These are phyloP conservation scores for Habroteleia sp. DNA, from an alignment of 2,888 invertebrate species.

Conservation along the genomic window DNA sequence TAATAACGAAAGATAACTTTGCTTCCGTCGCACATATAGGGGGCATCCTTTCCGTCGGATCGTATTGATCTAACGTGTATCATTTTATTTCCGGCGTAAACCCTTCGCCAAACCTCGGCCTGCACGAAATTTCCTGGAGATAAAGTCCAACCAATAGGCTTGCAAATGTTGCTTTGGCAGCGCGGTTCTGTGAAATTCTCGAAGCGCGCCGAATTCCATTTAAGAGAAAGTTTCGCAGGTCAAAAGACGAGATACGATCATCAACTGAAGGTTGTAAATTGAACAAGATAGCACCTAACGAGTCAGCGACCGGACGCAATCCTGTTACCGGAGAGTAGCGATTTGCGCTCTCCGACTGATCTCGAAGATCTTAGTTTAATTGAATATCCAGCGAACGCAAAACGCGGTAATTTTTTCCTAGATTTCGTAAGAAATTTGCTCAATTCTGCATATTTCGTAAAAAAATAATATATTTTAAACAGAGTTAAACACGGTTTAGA, in stretches of 20 bases:
- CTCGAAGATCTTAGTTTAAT: conserved; percentile 24
- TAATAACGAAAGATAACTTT: neutral
- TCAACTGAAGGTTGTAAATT: conserved; percentile 66
- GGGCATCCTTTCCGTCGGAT: conserved; percentile 11
- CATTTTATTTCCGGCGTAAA: conserved; percentile 56
- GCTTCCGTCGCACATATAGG: neutral
- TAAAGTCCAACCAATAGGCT: conserved; percentile 39
- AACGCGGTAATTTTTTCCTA: no score
- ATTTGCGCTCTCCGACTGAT: neutral
- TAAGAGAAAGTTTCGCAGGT: conserved; percentile 46
- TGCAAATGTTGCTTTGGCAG: conserved; percentile 29
- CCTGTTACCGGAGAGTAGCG: conserved; percentile 61
- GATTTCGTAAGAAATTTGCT: no score
- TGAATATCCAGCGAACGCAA: no score
- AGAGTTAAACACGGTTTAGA: no score
- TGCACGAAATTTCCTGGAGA: conserved; percentile 42
- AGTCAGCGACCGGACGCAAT: conserved; percentile 68
- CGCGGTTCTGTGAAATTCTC: conserved; percentile 22
- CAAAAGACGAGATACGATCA: conserved; percentile 66
- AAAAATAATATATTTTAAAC: no score
- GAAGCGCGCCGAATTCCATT: conserved; percentile 15
- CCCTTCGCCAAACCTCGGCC: conserved; percentile 1
- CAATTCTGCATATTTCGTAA: no score
- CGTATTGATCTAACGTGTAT: conserved; percentile 43
- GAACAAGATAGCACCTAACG: conserved; percentile 69